phyloP scores from a whole-genome alignment of 2,113 vertebrate genomes.

The Okapia johnstoni region DNA sequence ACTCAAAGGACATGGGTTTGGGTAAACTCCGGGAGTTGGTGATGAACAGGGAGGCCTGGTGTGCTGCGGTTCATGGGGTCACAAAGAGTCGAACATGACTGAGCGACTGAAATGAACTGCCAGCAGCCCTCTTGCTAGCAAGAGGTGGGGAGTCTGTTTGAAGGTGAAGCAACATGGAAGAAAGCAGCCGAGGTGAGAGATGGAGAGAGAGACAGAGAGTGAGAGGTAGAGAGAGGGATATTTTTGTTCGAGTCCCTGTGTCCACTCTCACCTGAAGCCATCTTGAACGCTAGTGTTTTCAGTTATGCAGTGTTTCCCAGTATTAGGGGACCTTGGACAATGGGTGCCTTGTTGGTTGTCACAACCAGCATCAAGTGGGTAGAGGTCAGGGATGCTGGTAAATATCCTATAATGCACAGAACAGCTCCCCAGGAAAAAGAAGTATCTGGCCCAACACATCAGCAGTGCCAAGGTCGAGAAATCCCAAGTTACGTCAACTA shows the following conservation, averaged over 20 bases:
- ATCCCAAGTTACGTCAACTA: background rate
- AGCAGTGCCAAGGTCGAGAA: background rate
- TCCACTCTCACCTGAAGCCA: background rate
- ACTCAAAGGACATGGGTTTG: too few species aligned
- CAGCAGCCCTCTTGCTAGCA: background rate
- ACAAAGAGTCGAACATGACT: too few species aligned
- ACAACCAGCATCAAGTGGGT: background rate
- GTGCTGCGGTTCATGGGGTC: too few species aligned
- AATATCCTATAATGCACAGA: accelerated
- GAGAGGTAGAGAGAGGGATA: background rate
- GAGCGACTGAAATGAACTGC: background rate
- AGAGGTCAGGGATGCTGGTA: background rate
- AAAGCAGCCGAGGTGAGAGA: background rate
- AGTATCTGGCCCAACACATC: accelerated
- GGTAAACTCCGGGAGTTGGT: too few species aligned
- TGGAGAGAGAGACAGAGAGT: accelerated
- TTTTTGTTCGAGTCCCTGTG: background rate
- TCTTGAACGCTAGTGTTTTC: background rate
- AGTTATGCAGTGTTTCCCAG: background rate
- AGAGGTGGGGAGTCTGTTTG: background rate
- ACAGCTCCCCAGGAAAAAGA: background rate
- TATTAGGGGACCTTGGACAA: background rate
- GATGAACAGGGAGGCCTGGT: too few species aligned
- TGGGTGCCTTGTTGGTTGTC: background rate
- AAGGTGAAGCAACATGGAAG: background rate